A percentile compares a stretch with the other conserved stretches of the same genome.
Conservation (phyloP, 2,797 vertebrate species). For the Epinephelus awoara region DNA sequence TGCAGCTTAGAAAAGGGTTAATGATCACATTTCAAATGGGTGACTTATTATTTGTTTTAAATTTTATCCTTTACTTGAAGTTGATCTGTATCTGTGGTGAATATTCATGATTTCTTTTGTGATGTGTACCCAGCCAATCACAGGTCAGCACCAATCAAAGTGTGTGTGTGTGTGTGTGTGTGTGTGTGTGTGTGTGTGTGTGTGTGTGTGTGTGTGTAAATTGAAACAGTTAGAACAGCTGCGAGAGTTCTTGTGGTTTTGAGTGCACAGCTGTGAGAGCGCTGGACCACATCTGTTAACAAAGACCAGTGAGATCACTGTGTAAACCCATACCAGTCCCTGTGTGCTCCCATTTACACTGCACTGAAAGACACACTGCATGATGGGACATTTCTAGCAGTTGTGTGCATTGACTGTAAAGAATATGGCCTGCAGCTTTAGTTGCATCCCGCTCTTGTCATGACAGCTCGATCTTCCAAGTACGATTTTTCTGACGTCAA, state of each 20-base stretch:
- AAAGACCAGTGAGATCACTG: constrained; percentile 68
- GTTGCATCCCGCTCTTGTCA: not conserved
- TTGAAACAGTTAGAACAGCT: constrained; percentile 80
- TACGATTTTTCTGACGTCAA: not conserved
- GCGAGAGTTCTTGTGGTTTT: constrained; percentile 66
- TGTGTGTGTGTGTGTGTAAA: constrained; percentile 59
- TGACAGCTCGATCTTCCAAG: not conserved
- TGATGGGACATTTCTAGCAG: constrained; percentile 23
- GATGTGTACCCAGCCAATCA: constrained; percentile 48
- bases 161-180: not conserved
- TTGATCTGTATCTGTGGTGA: not conserved
- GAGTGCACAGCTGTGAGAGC: constrained; percentile 80
- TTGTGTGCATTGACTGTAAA: not conserved
- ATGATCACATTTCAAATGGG: not conserved
- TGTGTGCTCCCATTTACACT: constrained; percentile 37
- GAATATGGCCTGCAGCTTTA: not conserved
- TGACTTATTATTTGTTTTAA: constrained; percentile 1
- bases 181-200: constrained; percentile 15
- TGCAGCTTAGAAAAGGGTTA: not conserved
- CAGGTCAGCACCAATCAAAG: constrained; percentile 46
- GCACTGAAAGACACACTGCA: constrained; percentile 52
- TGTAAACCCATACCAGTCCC: constrained; percentile 58
- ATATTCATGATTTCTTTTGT: constrained; percentile 37
- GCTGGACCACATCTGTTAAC: constrained; percentile 77
- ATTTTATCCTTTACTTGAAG: constrained; percentile 18